Evolutionary conservation across 2,888 invertebrate species (phyloP), one percentile per base, ranked within the genome.

Genomic region (Calameuta filiformis): DNA sequence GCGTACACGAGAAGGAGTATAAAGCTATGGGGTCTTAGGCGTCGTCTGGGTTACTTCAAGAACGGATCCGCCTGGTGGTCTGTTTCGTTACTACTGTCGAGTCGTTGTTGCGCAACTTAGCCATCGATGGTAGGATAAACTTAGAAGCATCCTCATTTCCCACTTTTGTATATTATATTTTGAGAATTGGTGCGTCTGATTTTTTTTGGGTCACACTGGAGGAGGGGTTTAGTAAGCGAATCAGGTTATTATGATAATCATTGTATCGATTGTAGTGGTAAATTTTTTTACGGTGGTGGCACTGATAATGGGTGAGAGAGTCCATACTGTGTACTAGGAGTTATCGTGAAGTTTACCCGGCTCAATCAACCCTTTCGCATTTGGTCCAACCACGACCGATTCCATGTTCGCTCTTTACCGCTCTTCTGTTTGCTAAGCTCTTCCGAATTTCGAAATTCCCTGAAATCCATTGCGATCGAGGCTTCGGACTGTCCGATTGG

Each of bases 261-360:
- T 56, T 56, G 15, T 56, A 56, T 56, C 56, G 56, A 23, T 56
- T 56, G 2, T 56, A 9, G 56, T 56, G 9, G 9, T 23, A 23
- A 56, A 23, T 23, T 23, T 56, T 23, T 23, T 56, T 56, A 23
- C 9, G 9, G 23, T 56, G 56, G 56, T 56, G 23, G 56, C 6
- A 56, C 23, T 56, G 23, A 23, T 56, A 56, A 56, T 9, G 56
- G 23, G 56, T 23, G 3, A 56, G 15, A 40, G 23, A 56, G 9
- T 56, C 23, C 9, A 56, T 56, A 56, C 56, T 23, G 56, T 56
- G 56, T 79, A 80, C 77, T 79, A 80, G 77, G 80, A 81, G 80
- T 81, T 81, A 81, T 80, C 80, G 79, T 76, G 76, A 81, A 81
- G 80, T 79, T 81, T 81, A 80, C 78, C 75, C 69, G 76, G 76